Evolutionary conservation across 2,113 vertebrate genomes (phyloP), one percentile per base, ranked within the genome.

Genomic region (Campylomormyrus tamandua): DNA sequence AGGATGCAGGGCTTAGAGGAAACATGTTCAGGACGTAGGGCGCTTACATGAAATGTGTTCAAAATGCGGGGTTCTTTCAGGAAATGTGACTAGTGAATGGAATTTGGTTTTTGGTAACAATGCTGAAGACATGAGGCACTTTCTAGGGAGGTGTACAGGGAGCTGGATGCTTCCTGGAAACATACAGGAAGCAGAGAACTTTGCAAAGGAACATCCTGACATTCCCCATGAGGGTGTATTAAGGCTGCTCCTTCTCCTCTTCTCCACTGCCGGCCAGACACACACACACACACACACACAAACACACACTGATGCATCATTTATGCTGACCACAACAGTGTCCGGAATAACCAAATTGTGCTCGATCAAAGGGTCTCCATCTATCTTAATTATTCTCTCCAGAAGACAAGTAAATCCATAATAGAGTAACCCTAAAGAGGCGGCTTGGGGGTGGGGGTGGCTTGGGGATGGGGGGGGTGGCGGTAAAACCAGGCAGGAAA

Each of bases 381-480:
- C 74, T 21, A 35, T 89, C 74, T 89, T 89, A 89, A 89, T 89
- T 83, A 83, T 80, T 39, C 21, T 53, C 88, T 56, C 88, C 70
- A 39, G 88, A 80, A 74, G 66, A 58, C n/a, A 83, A 35, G 87
- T 13, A n/a, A 27, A 48, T 48, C 80, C 85, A 87, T 35, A 87
- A 35, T 19, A 27, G 24, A 83, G 46, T 31, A 46, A 35, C 15
- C 9, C 9, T 21, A 46, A 39, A 17, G 56, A 5, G 45, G 70
- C 2, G 27, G 56, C 24, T 53, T 53, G 56, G 35, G 52, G 50
- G 13, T 3, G 50, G 46, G 46, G 24, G 62, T 0, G n/a, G 53
- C 19, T 48, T 48, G 58, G 21, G 53, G 53, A 3, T 19, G 17
- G 53, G 17, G 53, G 17, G 24, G 66, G 21, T 19, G 53, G 53